These are phyloP conservation scores for Drosophila lowei DNA, from an alignment of 1,140 invertebrate genomes.

Conservation along the genomic window DNA sequence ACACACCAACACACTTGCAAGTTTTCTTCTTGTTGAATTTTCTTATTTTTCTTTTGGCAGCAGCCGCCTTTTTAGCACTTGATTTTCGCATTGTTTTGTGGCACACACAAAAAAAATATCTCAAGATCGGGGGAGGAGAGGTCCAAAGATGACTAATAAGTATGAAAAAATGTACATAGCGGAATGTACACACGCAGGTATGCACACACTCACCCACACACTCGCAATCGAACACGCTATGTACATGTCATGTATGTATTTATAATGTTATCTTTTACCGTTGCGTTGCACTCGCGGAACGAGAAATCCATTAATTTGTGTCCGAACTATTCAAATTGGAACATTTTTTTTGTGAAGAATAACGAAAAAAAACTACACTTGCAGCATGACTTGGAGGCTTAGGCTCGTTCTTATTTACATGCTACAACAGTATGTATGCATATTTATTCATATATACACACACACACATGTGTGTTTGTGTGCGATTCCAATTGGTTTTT, in stretches of 20 bases:
- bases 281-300: background rate
- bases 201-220: conserved; percentile 16
- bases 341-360: too few species aligned
- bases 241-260: conserved; percentile 54
- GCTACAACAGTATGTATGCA: conserved; percentile 49
- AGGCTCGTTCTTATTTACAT: conserved; percentile 9
- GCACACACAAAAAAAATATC: conserved; percentile 30
- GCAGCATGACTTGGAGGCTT: conserved; percentile 2
- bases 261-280: conserved; percentile 29
- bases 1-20: conserved; percentile 31
- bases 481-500: conserved; percentile 46
- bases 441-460: conserved; percentile 36
- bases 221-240: conserved; percentile 5
- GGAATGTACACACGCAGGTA: conserved; percentile 19
- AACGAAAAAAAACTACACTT: too few species aligned
- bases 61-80: conserved; percentile 18
- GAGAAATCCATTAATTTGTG: conserved; percentile 8
- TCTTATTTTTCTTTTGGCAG: conserved; percentile 58
- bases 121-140: conserved; percentile 2
- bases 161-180: conserved; percentile 17
- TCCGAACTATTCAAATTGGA: too few species aligned
- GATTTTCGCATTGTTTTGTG: conserved; percentile 28
- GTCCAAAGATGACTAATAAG: conserved; percentile 41
- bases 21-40: conserved; percentile 70
- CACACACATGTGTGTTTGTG: conserved; percentile 32